Evolutionary conservation across 2,113 vertebrate genomes (phyloP).

Genomic region (Dendropsophus ebraccatus): DNA sequence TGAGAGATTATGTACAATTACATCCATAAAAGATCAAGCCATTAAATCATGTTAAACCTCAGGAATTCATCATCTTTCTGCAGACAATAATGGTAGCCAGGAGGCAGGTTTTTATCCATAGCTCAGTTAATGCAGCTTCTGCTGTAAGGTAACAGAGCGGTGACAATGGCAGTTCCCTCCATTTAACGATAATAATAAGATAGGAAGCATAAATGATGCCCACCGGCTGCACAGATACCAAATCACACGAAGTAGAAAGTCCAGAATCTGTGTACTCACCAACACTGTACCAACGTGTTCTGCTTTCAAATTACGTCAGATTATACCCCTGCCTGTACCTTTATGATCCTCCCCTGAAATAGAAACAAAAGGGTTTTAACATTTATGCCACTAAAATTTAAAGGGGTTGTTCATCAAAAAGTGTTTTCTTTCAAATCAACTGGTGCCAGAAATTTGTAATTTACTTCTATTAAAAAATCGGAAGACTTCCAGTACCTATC

Average conservation of each 20-base stretch:
- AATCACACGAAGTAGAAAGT: not conserved
- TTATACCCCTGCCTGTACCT: too few relatives aligned
- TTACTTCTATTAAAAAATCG: too few relatives aligned
- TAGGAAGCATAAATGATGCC: not conserved
- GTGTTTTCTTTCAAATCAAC: too few relatives aligned
- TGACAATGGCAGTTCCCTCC: not conserved
- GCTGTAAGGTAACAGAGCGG: not conserved
- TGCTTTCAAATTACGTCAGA: too few relatives aligned
- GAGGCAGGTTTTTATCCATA: not conserved
- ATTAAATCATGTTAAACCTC: conserved; percentile 16
- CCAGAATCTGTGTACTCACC: not conserved
- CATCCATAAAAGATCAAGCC: conserved; percentile 22
- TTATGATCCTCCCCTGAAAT: too few relatives aligned
- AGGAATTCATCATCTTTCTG: not conserved
- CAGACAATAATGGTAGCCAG: conserved; percentile 6
- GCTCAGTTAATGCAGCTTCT: not conserved
- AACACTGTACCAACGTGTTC: too few relatives aligned
- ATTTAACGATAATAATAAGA: not conserved
- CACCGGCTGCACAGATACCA: not conserved
- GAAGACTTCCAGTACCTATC: too few relatives aligned
- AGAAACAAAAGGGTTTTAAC: too few relatives aligned
- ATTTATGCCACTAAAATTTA: too few relatives aligned
- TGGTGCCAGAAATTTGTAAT: too few relatives aligned
- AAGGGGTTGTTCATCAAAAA: too few relatives aligned
- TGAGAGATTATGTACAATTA: conserved; percentile 27